Conservation (phyloP, 2,888 invertebrate species). For the Tachina fera region DNA sequence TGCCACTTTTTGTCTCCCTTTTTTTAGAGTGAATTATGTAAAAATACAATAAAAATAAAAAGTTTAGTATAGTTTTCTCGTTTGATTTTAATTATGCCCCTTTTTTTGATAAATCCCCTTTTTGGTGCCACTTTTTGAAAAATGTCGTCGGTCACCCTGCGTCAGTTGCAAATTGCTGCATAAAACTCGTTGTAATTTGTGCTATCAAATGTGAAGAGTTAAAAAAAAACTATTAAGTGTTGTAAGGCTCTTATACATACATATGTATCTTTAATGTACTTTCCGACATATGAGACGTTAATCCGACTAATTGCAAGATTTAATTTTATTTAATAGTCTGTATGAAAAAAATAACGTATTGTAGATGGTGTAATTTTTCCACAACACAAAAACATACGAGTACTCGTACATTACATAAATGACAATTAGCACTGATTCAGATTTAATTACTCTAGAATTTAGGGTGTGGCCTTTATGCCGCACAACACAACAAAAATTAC, state of each 20-base stretch:
- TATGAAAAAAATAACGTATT: neutral
- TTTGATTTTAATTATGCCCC: no score
- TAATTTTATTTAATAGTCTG: neutral
- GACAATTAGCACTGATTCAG: constrained; percentile 43
- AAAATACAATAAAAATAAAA: no score
- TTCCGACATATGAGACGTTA: neutral
- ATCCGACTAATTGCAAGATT: neutral
- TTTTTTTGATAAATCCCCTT: no score
- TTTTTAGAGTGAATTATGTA: no score
- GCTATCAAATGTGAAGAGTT: neutral
- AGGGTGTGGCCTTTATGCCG: constrained; percentile 37
- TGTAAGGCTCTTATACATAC: neutral
- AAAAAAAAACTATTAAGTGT: neutral
- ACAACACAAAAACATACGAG: neutral
- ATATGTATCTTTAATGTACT: neutral
- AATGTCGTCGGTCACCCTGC: no score
- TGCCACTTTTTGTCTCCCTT: no score
- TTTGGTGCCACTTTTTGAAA: no score
- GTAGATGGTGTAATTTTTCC: constrained; percentile 1
- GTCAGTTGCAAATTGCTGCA: neutral
- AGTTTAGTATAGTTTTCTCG: no score
- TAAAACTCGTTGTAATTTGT: neutral
- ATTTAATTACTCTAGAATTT: constrained; percentile 47
- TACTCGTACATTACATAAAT: neutral
- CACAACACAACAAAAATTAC: constrained; percentile 6